Percentiles rank a stretch among this genome's conserved stretches.
These are phyloP conservation scores for Saimiri boliviensis DNA, from an alignment of 2,113 vertebrate species.

Conservation along the genomic window DNA sequence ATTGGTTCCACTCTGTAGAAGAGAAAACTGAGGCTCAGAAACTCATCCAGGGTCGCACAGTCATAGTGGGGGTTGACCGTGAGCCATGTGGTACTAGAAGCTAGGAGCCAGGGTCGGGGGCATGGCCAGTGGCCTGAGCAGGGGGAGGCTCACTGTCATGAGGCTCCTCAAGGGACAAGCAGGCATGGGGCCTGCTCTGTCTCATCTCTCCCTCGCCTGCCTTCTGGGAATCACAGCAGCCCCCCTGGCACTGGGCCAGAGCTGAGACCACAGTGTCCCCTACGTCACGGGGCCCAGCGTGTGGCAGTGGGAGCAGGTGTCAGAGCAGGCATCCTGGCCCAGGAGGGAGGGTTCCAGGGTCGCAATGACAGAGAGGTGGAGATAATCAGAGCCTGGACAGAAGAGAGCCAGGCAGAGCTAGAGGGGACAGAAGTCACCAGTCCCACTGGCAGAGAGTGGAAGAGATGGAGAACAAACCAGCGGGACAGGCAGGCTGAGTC, in stretches of 20 bases:
- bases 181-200: background rate
- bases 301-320: background rate
- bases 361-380: background rate
- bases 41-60: background rate
- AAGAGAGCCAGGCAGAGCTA: background rate
- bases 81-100: background rate
- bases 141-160: background rate
- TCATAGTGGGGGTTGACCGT: rapidly evolving
- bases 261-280: background rate
- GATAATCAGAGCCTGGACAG: background rate
- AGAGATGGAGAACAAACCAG: background rate
- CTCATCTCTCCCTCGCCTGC: background rate
- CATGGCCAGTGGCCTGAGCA: background rate
- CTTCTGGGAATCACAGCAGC: background rate
- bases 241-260: background rate
- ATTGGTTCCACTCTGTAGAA: background rate
- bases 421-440: background rate
- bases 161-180: background rate
- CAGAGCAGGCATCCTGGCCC: background rate
- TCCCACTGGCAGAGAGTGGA: background rate
- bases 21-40: background rate
- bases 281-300: background rate
- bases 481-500: background rate
- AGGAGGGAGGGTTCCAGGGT: background rate
- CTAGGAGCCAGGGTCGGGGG: background rate